phyloP scores from a whole-genome alignment of 2,888 invertebrate genomes.

The Hydropsyche betteni region DNA sequence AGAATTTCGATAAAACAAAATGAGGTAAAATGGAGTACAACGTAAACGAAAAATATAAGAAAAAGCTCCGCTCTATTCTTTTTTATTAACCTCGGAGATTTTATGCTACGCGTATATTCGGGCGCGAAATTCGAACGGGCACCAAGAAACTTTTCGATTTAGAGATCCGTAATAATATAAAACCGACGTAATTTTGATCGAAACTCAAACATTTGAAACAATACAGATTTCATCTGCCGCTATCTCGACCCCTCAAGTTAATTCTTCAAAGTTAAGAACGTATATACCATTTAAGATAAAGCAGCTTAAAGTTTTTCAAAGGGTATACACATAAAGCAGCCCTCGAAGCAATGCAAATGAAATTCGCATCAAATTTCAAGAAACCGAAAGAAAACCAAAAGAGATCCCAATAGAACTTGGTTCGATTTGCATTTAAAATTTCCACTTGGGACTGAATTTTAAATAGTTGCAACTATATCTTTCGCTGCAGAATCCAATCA shows the following conservation, averaged over 20 bases:
- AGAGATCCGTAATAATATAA: no score
- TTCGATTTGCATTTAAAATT: constrained; percentile 21
- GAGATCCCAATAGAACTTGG: neutral
- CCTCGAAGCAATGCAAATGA: neutral
- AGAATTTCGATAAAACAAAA: constrained; percentile 14
- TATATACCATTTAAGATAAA: no score
- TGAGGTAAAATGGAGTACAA: constrained; percentile 3
- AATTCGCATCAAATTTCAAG: constrained; percentile 20
- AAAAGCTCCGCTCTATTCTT: constrained; percentile 9
- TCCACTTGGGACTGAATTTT: neutral
- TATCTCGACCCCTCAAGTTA: no score
- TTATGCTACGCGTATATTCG: constrained; percentile 3
- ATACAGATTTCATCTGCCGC: no score
- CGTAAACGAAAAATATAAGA: constrained; percentile 1
- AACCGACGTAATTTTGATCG: no score
- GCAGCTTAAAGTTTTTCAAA: neutral
- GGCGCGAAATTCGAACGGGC: constrained; percentile 11
- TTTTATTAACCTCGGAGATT: constrained; percentile 16
- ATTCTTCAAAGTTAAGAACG: neutral
- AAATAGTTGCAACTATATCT: neutral
- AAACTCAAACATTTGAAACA: no score
- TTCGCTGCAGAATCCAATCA: neutral
- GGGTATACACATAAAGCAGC: neutral
- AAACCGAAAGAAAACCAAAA: neutral
- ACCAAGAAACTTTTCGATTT: neutral